Evolutionary conservation across 2,113 vertebrate genomes (phyloP).

Genomic region (Myiozetetes cayanensis): DNA sequence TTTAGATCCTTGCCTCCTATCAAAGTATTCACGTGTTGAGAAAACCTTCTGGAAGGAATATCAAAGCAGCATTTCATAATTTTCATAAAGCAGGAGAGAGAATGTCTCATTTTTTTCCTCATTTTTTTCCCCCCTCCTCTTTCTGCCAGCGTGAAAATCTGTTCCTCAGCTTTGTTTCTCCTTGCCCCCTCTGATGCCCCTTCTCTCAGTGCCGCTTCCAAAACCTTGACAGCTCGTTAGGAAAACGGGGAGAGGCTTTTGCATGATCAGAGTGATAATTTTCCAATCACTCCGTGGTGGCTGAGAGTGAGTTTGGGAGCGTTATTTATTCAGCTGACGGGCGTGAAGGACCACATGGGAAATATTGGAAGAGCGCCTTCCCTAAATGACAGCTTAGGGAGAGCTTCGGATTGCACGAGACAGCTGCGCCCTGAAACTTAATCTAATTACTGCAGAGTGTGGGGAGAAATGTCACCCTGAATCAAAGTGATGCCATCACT

Average conservation of each 20-base stretch:
- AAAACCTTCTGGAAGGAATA: not conserved
- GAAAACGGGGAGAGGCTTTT: conserved; percentile 16
- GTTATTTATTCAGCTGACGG: conserved; percentile 61
- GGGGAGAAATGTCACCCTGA: conserved; percentile 55
- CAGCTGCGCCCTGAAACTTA: conserved; percentile 47
- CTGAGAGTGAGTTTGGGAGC: conserved; percentile 8
- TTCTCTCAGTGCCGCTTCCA: not conserved
- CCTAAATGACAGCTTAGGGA: conserved; percentile 48
- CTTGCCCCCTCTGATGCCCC: not conserved
- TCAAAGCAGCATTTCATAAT: not conserved
- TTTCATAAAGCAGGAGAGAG: not conserved
- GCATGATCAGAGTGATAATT: conserved; percentile 42
- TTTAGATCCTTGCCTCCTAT: not conserved
- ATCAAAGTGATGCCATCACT: conserved; percentile 4
- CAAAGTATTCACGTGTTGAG: not conserved
- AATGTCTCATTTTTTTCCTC: not conserved
- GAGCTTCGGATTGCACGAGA: conserved; percentile 40
- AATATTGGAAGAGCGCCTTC: conserved; percentile 30
- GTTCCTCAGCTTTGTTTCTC: not conserved
- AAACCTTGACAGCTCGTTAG: conserved; percentile 30
- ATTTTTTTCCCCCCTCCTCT: not conserved
- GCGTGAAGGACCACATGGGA: conserved; percentile 33
- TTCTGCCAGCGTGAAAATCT: not conserved
- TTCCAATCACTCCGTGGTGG: not conserved
- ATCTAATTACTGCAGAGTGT: conserved; percentile 43